Conservation (phyloP, 2,888 invertebrate genomes). For the Sesia bembeciformis region DNA sequence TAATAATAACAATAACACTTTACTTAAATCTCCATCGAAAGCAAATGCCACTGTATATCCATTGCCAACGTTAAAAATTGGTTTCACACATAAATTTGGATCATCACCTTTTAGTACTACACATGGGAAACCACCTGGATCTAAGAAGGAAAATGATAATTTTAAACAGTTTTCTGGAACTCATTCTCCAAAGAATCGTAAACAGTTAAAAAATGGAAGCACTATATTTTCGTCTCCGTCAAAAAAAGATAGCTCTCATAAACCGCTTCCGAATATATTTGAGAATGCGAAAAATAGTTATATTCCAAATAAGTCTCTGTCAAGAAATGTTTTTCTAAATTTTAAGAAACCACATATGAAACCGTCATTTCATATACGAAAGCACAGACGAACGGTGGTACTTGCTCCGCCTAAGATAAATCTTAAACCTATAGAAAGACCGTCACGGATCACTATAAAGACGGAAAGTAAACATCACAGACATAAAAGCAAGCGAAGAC, state of each 20-base stretch:
- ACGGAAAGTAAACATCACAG: constrained; percentile 63
- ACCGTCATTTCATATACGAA: constrained; percentile 64
- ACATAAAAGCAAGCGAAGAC: constrained; percentile 61
- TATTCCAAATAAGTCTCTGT: constrained; percentile 56
- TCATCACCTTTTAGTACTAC: constrained; percentile 47
- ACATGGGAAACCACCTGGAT: constrained; percentile 27
- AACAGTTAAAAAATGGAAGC: constrained; percentile 34
- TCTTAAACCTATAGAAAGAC: constrained; percentile 55
- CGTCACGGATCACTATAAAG: constrained; percentile 57
- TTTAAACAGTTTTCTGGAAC: constrained; percentile 35
- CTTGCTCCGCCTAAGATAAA: constrained; percentile 65
- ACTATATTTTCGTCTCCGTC: constrained; percentile 25
- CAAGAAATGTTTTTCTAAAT: constrained; percentile 63
- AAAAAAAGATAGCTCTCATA: constrained; percentile 44
- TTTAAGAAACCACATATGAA: constrained; percentile 59
- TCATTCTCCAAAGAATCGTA: constrained; percentile 50
- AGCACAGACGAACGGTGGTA: constrained; percentile 71
- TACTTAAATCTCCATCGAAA: constrained; percentile 55
- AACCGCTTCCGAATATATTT: constrained; percentile 52
- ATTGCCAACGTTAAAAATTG: constrained; percentile 54
- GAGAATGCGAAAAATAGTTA: constrained; percentile 63
- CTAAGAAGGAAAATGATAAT: constrained; percentile 46
- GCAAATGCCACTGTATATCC: constrained; percentile 35
- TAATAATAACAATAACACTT: constrained; percentile 48
- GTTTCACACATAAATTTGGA: constrained; percentile 65